phyloP scores from a whole-genome alignment of 1,140 invertebrate genomes.

The Dinoponera quadriceps region DNA sequence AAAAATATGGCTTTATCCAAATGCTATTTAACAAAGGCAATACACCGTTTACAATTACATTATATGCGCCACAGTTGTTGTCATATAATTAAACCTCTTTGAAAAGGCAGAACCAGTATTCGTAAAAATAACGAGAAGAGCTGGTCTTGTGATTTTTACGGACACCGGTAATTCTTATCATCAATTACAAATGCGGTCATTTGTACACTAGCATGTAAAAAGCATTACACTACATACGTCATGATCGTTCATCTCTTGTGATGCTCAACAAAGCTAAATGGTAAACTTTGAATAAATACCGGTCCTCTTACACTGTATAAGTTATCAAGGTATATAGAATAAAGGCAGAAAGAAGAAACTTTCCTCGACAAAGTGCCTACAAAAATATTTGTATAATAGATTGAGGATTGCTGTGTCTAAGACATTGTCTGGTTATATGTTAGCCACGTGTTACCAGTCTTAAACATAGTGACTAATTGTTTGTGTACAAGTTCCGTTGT shows the following conservation, averaged over 20 bases:
- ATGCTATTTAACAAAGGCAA: constrained; percentile 85
- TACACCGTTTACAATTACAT: constrained; percentile 76
- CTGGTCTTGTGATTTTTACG: constrained; percentile 61
- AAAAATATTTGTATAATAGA: constrained; percentile 82
- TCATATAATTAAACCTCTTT: constrained; percentile 74
- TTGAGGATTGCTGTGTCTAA: constrained; percentile 78
- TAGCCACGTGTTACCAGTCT: constrained; percentile 72
- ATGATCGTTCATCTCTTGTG: constrained; percentile 71
- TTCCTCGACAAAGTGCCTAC: constrained; percentile 80
- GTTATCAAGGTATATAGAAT: constrained; percentile 74
- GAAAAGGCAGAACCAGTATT: constrained; percentile 77
- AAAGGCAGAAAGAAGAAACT: constrained; percentile 80
- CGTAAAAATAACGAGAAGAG: constrained; percentile 63
- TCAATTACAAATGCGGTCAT: constrained; percentile 71
- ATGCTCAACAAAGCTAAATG: constrained; percentile 74
- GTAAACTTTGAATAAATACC: constrained; percentile 73
- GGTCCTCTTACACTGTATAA: constrained; percentile 66
- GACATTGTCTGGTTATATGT: constrained; percentile 62
- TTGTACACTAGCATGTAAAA: constrained; percentile 78
- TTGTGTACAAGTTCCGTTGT: constrained; percentile 62
- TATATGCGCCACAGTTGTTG: constrained; percentile 64
- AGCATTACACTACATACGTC: constrained; percentile 80
- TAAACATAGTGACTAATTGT: constrained; percentile 77
- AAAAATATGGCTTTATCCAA: constrained; percentile 86
- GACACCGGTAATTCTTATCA: constrained; percentile 69